A percentile compares a stretch with the other conserved stretches of the same genome.
Evolutionary conservation across 2,888 invertebrate species (phyloP).

Genomic region (Lasius platythorax): DNA sequence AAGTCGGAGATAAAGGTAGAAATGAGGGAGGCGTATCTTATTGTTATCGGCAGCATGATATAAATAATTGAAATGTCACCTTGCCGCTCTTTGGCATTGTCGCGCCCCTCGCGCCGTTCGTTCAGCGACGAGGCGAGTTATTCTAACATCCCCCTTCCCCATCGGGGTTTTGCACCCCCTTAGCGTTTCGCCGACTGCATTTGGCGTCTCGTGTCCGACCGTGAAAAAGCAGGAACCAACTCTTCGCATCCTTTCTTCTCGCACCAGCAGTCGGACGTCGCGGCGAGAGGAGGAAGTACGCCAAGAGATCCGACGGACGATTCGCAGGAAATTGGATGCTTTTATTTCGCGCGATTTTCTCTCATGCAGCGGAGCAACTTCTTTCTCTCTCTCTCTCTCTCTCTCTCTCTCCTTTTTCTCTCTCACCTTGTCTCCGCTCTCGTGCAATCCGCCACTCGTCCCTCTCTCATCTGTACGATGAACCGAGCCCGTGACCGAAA

Average conservation of each 20-base stretch:
- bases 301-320: conserved; percentile 64
- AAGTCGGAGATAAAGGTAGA: conserved; percentile 2
- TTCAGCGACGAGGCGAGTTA: background rate
- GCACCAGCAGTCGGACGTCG: conserved; percentile 16
- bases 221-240: conserved; percentile 64
- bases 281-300: conserved; percentile 37
- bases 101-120: background rate
- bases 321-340: conserved; percentile 73
- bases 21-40: conserved; percentile 51
- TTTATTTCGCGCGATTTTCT: conserved; percentile 72
- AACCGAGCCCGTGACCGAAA: conserved; percentile 55
- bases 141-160: background rate
- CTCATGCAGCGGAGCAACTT: conserved; percentile 56
- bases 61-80: conserved; percentile 65
- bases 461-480: conserved; percentile 55
- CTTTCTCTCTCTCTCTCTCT: background rate
- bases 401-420: background rate
- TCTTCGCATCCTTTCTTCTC: conserved; percentile 48
- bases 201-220: conserved; percentile 62
- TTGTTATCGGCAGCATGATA: conserved; percentile 55
- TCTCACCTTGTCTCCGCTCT: background rate
- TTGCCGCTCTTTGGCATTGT: conserved; percentile 8
- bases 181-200: conserved; percentile 62
- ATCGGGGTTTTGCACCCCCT: conserved; percentile 16
- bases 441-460: conserved; percentile 1